Base-by-base conservation (phyloP, 2,797 vertebrate species). In the Australoheros facetus region DNA sequence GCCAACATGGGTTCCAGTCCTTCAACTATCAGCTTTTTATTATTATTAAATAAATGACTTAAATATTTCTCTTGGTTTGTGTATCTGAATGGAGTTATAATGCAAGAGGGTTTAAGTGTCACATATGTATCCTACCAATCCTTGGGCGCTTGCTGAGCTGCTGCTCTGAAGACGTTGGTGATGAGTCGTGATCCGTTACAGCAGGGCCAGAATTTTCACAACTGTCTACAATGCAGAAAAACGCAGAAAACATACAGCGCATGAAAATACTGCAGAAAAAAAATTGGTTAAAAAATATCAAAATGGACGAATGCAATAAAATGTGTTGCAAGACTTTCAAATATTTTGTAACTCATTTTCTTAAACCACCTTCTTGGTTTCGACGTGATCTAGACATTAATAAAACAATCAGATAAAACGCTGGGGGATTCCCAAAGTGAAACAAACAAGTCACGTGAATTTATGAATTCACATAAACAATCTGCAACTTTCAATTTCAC, bases 131-230 rank as follows among this genome's bases (percentile, higher is more conserved):
- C 74, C 19, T 93, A 96, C 95, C 95, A 66, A 94, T 83, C 14
- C 93, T 71, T 71, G 87, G 91, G 5, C 93, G 93, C 85, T 96
- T 96, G 57, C 73, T 69, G 5, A 55, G 73, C 19, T 66, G 78
- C 48, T 76, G 69, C n/a, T 83, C 82, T 26, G 54, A 42, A n/a
- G 12, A 23, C 0, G 51, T 26, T 0, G 17, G 69, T 37, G 86
- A 19, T 1, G 53, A 71, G 26, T 53, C 73, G 71, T 83, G 77
- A 5, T 32, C 69, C 0, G 26, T 34, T 39, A 13, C 77, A 39
- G 21, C 30, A 14, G 53, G 48, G 51, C 5, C 12, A 4, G n/a
- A 79, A 70, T 56, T 80, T 62, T 82, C 73, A 69, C 19, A 26
- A 9, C 10, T 14, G 21, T 53, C 90, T 93, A 82, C 4, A 66